phyloP scores from a whole-genome alignment of 2,888 invertebrate genomes.

The Galerucella nymphaeae region DNA sequence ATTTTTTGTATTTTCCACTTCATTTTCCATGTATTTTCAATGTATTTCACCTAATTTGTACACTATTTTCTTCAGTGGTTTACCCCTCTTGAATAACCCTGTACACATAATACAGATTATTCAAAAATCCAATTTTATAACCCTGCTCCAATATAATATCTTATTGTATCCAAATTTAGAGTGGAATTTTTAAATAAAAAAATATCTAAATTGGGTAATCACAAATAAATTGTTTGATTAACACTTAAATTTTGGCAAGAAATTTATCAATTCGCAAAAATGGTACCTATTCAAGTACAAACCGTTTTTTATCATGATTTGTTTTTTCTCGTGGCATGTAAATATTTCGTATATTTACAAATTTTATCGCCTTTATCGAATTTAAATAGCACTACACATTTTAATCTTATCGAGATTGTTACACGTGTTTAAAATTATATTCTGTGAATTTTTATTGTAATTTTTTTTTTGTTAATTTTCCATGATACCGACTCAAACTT shows the following conservation, averaged over 20 bases:
- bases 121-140: no score
- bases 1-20: no score
- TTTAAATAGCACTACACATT: background rate
- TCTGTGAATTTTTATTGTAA: background rate
- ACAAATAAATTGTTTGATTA: background rate
- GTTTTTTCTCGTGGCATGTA: background rate
- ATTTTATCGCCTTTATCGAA: constrained; percentile 5
- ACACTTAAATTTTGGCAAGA: background rate
- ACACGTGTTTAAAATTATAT: constrained; percentile 4
- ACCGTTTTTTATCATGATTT: background rate
- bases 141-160: no score
- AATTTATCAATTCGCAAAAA: background rate
- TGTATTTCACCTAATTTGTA: no score
- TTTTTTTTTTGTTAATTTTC: no score
- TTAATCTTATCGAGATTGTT: constrained; percentile 2
- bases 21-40: no score
- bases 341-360: background rate
- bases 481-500: no score
- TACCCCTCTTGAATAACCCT: no score
- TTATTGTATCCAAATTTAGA: no score
- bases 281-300: background rate
- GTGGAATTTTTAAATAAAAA: background rate
- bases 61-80: no score
- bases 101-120: no score
- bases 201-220: background rate